Base-by-base conservation (phyloP, 2,888 invertebrate genomes). In the Eueremaeus valkanovi region DNA sequence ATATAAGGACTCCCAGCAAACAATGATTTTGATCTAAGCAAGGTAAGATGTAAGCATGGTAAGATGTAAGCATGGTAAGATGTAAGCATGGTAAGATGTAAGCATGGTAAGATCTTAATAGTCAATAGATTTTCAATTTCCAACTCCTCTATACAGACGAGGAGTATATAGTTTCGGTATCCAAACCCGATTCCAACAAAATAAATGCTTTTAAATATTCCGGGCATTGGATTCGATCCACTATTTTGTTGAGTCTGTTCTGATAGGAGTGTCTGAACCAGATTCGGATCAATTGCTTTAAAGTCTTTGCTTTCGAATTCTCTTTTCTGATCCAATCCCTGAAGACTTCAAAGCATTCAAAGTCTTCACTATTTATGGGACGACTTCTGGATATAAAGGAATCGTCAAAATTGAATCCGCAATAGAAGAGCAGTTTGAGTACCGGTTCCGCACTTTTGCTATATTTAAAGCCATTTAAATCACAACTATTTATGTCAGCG, bases 101-200 rank as follows among this genome's bases (percentile, higher is more conserved):
- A n/a, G n/a, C n/a, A n/a, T n/a, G n/a, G n/a, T n/a, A n/a, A n/a
- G n/a, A n/a, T n/a, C n/a, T n/a, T n/a, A n/a, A n/a, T n/a, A n/a
- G n/a, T n/a, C n/a, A n/a, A n/a, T n/a, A n/a, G n/a, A n/a, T n/a
- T n/a, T n/a, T n/a, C n/a, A n/a, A n/a, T n/a, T n/a, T n/a, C n/a
- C n/a, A n/a, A n/a, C n/a, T n/a, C n/a, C n/a, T n/a, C n/a, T n/a
- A n/a, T n/a, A n/a, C n/a, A n/a, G n/a, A n/a, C n/a, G n/a, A n/a
- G n/a, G n/a, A n/a, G n/a, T n/a, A n/a, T n/a, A n/a, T n/a, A n/a
- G n/a, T n/a, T n/a, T n/a, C n/a, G n/a, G n/a, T n/a, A n/a, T n/a
- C n/a, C n/a, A n/a, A n/a, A n/a, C n/a, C n/a, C n/a, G n/a, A 49
- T 49, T 58, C 31, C 24, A 58, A 58, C 27, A 58, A 58, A 58